Evolutionary conservation across 2,797 vertebrate species (phyloP).

Genomic region (Lepilemur ruficaudatus): DNA sequence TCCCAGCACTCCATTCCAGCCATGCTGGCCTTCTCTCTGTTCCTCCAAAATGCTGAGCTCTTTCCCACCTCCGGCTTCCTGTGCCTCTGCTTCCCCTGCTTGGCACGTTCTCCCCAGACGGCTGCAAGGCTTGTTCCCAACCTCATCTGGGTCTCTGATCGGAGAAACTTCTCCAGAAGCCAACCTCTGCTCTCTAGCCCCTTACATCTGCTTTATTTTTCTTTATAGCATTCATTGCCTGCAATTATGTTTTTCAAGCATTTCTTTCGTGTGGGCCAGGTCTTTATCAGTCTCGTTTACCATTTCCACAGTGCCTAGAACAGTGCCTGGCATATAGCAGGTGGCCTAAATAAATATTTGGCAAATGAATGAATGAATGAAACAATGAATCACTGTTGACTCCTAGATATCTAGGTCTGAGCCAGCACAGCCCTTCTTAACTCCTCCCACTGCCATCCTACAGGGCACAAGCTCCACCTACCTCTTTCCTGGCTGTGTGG

Average conservation of each 20-base stretch:
- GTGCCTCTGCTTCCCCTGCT: neutral
- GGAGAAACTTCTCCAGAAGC: neutral
- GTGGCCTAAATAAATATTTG: neutral
- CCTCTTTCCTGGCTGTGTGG: neutral
- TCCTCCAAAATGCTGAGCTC: neutral
- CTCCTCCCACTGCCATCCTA: neutral
- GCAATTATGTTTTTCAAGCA: neutral
- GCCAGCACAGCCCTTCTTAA: neutral
- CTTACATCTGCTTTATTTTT: neutral
- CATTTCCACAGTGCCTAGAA: neutral
- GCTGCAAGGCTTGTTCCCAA: neutral
- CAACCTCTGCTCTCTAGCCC: neutral
- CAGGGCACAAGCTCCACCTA: neutral
- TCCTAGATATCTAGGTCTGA: neutral
- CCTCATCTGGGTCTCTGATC: neutral
- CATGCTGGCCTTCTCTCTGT: neutral
- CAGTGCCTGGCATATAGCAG: fast-evolving
- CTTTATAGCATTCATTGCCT: neutral
- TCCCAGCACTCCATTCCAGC: neutral
- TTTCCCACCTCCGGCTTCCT: neutral
- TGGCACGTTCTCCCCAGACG: neutral
- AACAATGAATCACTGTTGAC: neutral
- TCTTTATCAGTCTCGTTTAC: neutral
- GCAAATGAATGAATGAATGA: slow-evolving; percentile 54
- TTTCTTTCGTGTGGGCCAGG: neutral